A percentile compares a stretch with the other conserved stretches of the same genome.
These are phyloP conservation scores for Anguilla megastoma DNA, from an alignment of 2,797 vertebrate species.

Conservation along the genomic window DNA sequence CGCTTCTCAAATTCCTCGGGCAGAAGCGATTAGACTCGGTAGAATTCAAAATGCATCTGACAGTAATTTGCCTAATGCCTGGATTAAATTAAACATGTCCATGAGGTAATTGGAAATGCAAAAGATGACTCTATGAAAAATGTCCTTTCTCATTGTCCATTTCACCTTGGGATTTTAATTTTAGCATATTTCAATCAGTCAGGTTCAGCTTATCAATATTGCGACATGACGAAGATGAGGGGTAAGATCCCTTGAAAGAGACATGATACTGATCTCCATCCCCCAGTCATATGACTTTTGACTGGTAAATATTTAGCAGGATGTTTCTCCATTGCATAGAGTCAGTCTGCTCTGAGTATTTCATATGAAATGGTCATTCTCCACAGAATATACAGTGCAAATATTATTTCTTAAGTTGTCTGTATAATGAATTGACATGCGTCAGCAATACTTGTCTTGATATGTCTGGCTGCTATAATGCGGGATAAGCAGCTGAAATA, in stretches of 20 bases:
- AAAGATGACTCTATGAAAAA: constrained; percentile 41
- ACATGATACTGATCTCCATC: constrained; percentile 64
- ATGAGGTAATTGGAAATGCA: constrained; percentile 61
- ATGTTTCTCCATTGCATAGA: not conserved
- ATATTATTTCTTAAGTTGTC: too few relatives aligned
- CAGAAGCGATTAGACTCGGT: constrained; percentile 64
- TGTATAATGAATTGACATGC: too few relatives aligned
- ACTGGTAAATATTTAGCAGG: not conserved
- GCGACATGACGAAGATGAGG: constrained; percentile 63
- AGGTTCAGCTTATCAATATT: constrained; percentile 66
- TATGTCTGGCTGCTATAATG: too few relatives aligned
- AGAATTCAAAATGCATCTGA: constrained; percentile 57
- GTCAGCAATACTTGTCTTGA: too few relatives aligned
- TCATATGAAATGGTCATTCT: constrained; percentile 68
- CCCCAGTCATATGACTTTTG: not conserved
- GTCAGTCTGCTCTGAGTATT: constrained; percentile 51
- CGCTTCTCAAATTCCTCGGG: constrained; percentile 53
- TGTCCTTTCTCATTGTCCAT: constrained; percentile 42
- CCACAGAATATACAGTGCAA: too few relatives aligned
- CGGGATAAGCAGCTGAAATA: too few relatives aligned
- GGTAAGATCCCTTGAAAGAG: constrained; percentile 67
- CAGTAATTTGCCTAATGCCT: constrained; percentile 68
- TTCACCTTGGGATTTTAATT: constrained; percentile 66
- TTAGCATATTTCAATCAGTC: constrained; percentile 53
- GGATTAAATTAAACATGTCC: constrained; percentile 70